Base-by-base conservation (phyloP, 2,797 vertebrate genomes). In the Enteromius treurensis region DNA sequence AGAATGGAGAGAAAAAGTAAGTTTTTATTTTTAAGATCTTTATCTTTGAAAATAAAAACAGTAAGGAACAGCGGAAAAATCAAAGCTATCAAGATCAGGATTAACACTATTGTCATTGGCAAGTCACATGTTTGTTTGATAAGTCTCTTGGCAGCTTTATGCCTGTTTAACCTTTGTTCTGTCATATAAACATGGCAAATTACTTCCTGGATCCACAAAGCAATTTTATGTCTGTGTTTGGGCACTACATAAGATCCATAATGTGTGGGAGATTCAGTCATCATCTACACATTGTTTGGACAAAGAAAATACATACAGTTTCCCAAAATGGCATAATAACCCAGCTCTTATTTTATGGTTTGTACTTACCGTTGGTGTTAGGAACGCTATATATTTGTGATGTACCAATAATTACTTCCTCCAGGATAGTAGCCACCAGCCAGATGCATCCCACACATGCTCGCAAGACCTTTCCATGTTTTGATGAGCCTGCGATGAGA, bases 381-480 rank as follows among this genome's bases (percentile, higher is more conserved):
- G n/a, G 49, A 23, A 73, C 42, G 15, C 3, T 60, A 1, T 34
- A 70, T 69, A 13, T 71, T 62, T 34, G n/a, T 1, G 10, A 47
- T 47, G 26, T 53, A 21, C 10, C 19, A 17, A 5, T 62, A 64
- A 55, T 47, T 19, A 4, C 68, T 58, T 75, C 13, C 49, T 55
- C 26, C 90, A 98, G 97, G 89, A 90, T 97, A 64, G 86, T 98
- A 65, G 97, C 96, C 86, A 96, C 96, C 0, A 97, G 96, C 0
- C 97, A 98, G 92, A 97, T 98, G 97, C 94, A 97, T 88, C 94
- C 96, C 0, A 84, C 97, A 0, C 94, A 98, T 0, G 96, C 97
- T 5, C 95, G 97, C 77, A 97, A 97, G 84, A 95, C 96, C 4
- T 98, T 98, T 88, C 97, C 97, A 0, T 98, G 97, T 92, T 98